Base-by-base conservation (phyloP, 2,888 invertebrate genomes). In the Nebria salina region DNA sequence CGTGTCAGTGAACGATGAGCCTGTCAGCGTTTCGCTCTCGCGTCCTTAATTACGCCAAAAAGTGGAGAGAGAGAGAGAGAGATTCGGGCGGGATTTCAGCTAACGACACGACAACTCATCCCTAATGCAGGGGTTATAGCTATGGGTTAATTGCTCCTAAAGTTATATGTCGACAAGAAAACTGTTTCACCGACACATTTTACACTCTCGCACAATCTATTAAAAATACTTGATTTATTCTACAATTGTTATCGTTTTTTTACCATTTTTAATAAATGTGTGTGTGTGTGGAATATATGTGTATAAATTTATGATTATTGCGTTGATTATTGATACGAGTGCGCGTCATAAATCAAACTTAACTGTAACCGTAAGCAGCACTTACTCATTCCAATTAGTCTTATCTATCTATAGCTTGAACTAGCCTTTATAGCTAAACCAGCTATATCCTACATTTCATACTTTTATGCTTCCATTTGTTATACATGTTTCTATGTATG, bases 351-450 rank as follows among this genome's bases (percentile, higher is more conserved):
- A 78, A 78, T 78, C 78, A 78, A 78, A 78, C 73, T 42, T 78
- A 78, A 78, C 78, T 72, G 78, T 72, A 65, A 73, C 78, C 42
- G 73, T 65, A 78, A 78, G 78, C 43, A 43, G 43, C 65, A 78
- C 73, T 78, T 78, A 78, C 72, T 78, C 78, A 78, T 65, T 73
- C 78, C 78, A 78, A 78, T 78, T 78, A 78, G 78, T 78, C 78
- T 78, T 78, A 78, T 78, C 78, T 78, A 15, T n/a, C 68, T 43
- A 43, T 43, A 43, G 43, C 43, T 9, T 68, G n/a, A 20, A 15
- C 25, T 68, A 68, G 20, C n/a, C 68, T 20, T n/a, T 26, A 26
- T 15, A 20, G 68, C 68, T 68, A n/a, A 43, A 43, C 43, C 20
- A 20, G 20, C 20, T 68, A 68, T 26, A 68, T 68, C 15, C 68